A percentile compares a stretch with the other conserved stretches of the same genome.
Conservation (phyloP, 2,797 vertebrate species). For the Discoglossus pictus region DNA sequence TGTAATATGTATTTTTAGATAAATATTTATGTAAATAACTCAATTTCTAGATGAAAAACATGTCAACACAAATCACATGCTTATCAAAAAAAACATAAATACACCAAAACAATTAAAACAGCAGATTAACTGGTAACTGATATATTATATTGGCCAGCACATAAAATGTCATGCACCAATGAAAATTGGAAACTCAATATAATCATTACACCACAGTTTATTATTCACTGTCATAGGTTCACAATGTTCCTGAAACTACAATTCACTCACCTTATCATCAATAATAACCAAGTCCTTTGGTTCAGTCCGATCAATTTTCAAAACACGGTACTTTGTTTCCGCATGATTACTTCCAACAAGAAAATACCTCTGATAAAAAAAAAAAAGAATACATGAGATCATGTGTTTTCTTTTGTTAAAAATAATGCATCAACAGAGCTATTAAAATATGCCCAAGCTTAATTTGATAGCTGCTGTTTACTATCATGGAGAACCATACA, state of each 20-base stretch:
- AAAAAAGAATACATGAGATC: slow-evolving; percentile 36
- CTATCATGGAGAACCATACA: slow-evolving; percentile 17
- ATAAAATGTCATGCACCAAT: background rate
- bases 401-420: slow-evolving; percentile 1
- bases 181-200: slow-evolving; percentile 2
- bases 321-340: slow-evolving; percentile 89
- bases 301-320: slow-evolving; percentile 97
- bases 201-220: background rate
- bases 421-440: background rate
- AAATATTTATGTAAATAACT: too few species aligned
- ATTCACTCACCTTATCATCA: slow-evolving; percentile 88
- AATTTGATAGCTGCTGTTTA: slow-evolving; percentile 25
- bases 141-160: too few species aligned
- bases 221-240: slow-evolving; percentile 1
- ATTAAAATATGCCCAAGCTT: slow-evolving; percentile 20
- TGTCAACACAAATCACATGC: too few species aligned
- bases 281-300: slow-evolving; percentile 92
- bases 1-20: too few species aligned
- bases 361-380: slow-evolving; percentile 84
- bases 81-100: too few species aligned
- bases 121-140: background rate
- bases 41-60: too few species aligned
- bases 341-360: slow-evolving; percentile 93
- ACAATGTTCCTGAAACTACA: background rate
- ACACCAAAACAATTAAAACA: background rate